Evolutionary conservation across 1,140 invertebrate genomes (phyloP), one percentile per base, ranked within the genome.

Genomic region (Dufourea novaeangliae): DNA sequence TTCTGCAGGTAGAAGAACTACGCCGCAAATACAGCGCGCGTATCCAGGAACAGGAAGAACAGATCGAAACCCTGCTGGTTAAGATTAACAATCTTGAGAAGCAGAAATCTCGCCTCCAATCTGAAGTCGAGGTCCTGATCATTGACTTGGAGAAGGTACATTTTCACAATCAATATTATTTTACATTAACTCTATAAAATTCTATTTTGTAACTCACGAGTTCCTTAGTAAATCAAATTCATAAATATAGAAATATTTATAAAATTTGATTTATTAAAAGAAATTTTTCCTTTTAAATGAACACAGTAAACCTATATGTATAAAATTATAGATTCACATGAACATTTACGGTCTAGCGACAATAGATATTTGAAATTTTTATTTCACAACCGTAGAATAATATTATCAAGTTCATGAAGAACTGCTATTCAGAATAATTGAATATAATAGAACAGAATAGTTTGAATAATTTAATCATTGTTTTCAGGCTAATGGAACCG

Each of bases 111-210:
- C 96, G 98, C 63, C 94, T 99, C 54, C 97, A 98, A 93, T 98
- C 97, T 85, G 98, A 99, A 94, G 97, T 99, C 61, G 98, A 99
- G 92, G 96, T 99, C 20, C 94, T 99, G 86, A 99, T 99, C 92
- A 98, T 99, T 91, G 98, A 99, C 92, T 94, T 99, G 86, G 98
- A 99, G 93, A 99, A 98, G 94, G 94, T 95, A 86, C 12, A 14
- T 20, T 50, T n/a, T 54, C 8, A 0, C 20, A 6, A 4, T 22
- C n/a, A n/a, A 50, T 20, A n/a, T n/a, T n/a, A n/a, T n/a, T n/a
- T n/a, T n/a, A n/a, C n/a, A n/a, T n/a, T n/a, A n/a, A n/a, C n/a
- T n/a, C n/a, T 20, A 14, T 14, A 11, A 7, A 14, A 14, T 46
- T 20, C 41, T 5, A 20, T 46, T 20, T 46, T 14, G 14, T 2